Percentiles rank a stretch among this genome's conserved stretches.
Evolutionary conservation across 1,140 invertebrate species (phyloP).

Genomic region (Parapsyche elsis): DNA sequence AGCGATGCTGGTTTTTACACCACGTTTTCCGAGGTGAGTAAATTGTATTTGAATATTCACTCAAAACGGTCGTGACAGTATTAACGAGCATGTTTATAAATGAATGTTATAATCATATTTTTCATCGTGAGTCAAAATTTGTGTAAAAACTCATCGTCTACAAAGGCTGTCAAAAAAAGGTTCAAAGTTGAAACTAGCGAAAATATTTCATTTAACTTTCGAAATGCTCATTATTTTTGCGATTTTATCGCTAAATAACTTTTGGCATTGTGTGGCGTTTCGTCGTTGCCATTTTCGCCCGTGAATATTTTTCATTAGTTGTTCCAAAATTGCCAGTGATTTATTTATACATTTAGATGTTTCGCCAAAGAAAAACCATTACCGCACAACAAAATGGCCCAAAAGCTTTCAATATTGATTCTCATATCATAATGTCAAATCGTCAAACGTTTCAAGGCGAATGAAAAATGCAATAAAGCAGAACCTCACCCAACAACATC

Average conservation of each 20-base stretch:
- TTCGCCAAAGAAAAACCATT: too few relatives aligned
- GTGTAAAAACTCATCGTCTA: background rate
- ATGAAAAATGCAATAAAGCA: background rate
- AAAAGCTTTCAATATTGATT: too few relatives aligned
- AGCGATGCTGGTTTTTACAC: constrained; percentile 74
- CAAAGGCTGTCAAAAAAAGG: background rate
- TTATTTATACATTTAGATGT: too few relatives aligned
- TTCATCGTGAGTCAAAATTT: background rate
- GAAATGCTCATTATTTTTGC: constrained; percentile 20
- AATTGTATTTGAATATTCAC: background rate
- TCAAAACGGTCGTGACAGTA: background rate
- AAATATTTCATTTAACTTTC: constrained; percentile 19
- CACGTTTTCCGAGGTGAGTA: constrained; percentile 67
- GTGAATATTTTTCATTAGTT: background rate
- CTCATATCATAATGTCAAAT: background rate
- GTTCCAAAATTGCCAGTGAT: too few relatives aligned
- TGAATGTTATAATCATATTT: background rate
- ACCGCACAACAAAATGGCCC: too few relatives aligned
- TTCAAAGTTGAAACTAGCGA: background rate
- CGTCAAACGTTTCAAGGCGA: constrained; percentile 7
- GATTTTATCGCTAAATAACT: constrained; percentile 26
- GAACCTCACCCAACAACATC: constrained; percentile 10
- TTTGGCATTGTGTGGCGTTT: background rate
- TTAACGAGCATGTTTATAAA: background rate
- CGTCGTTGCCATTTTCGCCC: background rate